These are phyloP conservation scores for Polyommatus icarus DNA, from an alignment of 2,888 invertebrate species.

Conservation along the genomic window DNA sequence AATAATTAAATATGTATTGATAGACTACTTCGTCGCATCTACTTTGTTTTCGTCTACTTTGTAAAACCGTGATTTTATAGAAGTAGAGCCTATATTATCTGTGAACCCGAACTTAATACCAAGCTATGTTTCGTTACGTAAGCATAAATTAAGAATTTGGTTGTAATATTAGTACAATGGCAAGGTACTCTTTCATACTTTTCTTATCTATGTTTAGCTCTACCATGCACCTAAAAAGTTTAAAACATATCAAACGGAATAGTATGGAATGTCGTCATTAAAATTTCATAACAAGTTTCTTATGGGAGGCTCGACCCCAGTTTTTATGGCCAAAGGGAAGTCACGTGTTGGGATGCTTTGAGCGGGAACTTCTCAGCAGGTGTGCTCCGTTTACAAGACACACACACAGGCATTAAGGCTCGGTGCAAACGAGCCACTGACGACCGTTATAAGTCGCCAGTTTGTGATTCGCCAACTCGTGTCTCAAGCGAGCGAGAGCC, in stretches of 20 bases:
- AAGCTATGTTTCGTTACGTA: no score
- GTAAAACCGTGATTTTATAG: no score
- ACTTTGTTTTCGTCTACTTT: background rate
- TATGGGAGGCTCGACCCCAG: constrained; percentile 7
- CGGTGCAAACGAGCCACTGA: background rate
- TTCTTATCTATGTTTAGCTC: background rate
- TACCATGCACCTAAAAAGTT: background rate
- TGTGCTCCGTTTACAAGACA: constrained; percentile 47
- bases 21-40: background rate
- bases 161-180: no score
- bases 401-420: constrained; percentile 41
- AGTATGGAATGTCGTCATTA: background rate
- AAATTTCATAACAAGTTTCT: constrained; percentile 16
- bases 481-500: no score
- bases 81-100: no score
- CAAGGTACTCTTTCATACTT: background rate
- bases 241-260: background rate
- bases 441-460: background rate
- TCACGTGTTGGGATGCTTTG: constrained; percentile 34
- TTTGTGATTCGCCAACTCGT: background rate
- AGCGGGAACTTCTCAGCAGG: constrained; percentile 45
- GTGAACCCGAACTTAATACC: no score
- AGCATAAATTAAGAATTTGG: no score
- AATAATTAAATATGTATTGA: background rate
- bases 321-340: constrained; percentile 12